Evolutionary conservation across 2,888 invertebrate species (phyloP), one percentile per base, ranked within the genome.

Genomic region (Pachymerium ferrugineum): DNA sequence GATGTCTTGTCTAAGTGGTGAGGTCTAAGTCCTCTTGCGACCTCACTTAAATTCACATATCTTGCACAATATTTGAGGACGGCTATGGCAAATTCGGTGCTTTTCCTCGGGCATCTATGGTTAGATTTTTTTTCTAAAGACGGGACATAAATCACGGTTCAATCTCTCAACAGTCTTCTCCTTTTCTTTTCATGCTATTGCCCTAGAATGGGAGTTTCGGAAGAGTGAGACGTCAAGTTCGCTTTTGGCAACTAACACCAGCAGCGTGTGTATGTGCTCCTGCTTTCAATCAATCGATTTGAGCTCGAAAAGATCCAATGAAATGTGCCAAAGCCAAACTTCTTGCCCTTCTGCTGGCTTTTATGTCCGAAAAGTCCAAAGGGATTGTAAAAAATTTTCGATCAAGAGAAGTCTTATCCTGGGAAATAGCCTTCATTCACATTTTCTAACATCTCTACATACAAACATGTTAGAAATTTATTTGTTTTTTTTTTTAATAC

Each of bases 211-310:
- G 5, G 47, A 28, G 28, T 25, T 22, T 28, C n/a, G 22, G n/a
- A 62, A 62, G 22, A 62, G 28, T 5, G 28, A 62, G 6, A n/a
- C 28, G 12, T 28, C 38, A 16, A 62, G 62, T 3, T 22, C 14
- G 25, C 62, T 62, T 62, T 62, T 62, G 62, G 62, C 62, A 62
- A 12, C 62, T 62, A 62, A 62, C 22, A 62, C 62, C n/a, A 25
- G 62, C 14, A n/a, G n/a, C 28, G 28, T 62, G 25, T 22, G 22
- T 22, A 25, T 22, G 54, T n/a, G 47, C n/a, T n/a, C 62, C 25
- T 28, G 62, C 62, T 62, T 62, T 62, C 28, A 62, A 62, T 62
- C 28, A 62, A 22, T 62, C 62, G 62, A 62, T 62, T 62, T 28
- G 25, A 25, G 28, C 12, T 14, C 12, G 1, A 14, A 28, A 28